These are phyloP conservation scores for Drosophila pandora DNA, from an alignment of 1,140 invertebrate species.

Conservation along the genomic window DNA sequence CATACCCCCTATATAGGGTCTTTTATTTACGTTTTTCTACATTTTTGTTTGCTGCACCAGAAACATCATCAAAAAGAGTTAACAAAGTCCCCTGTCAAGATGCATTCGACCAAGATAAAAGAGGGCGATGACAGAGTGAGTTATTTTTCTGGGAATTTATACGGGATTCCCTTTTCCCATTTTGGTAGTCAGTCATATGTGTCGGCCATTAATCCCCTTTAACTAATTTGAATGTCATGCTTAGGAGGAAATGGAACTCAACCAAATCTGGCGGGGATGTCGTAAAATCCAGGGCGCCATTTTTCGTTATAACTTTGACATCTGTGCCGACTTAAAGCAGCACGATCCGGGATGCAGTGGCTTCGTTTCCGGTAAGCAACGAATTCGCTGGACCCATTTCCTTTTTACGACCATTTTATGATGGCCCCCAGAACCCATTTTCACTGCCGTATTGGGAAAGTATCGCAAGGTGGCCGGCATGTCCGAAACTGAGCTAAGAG, in stretches of 20 bases:
- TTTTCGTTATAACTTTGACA: slow-evolving; percentile 87
- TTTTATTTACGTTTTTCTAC: slow-evolving; percentile 28
- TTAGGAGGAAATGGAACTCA: slow-evolving; percentile 71
- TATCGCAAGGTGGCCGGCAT: slow-evolving; percentile 87
- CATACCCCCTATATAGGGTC: slow-evolving; percentile 8
- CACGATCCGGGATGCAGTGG: slow-evolving; percentile 87
- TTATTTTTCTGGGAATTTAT: not conserved
- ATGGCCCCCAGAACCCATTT: slow-evolving; percentile 87
- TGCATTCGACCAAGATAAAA: slow-evolving; percentile 65
- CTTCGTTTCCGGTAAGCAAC: slow-evolving; percentile 87
- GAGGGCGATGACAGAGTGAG: slow-evolving; percentile 75
- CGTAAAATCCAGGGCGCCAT: slow-evolving; percentile 89
- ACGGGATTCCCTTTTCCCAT: not conserved
- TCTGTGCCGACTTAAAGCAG: slow-evolving; percentile 88
- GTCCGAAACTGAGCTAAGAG: slow-evolving; percentile 87
- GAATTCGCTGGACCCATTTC: slow-evolving; percentile 17
- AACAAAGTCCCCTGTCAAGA: slow-evolving; percentile 40
- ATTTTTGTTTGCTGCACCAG: slow-evolving; percentile 19
- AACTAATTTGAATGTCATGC: slow-evolving; percentile 37
- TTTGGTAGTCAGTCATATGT: not conserved
- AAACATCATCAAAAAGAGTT: slow-evolving; percentile 36
- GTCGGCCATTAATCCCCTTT: slow-evolving; percentile 26
- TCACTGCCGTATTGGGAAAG: slow-evolving; percentile 87
- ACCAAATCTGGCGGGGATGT: slow-evolving; percentile 89
- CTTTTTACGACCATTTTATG: slow-evolving; percentile 50